Evolutionary conservation across 2,113 vertebrate species (phyloP).

Genomic region (Lontra canadensis): DNA sequence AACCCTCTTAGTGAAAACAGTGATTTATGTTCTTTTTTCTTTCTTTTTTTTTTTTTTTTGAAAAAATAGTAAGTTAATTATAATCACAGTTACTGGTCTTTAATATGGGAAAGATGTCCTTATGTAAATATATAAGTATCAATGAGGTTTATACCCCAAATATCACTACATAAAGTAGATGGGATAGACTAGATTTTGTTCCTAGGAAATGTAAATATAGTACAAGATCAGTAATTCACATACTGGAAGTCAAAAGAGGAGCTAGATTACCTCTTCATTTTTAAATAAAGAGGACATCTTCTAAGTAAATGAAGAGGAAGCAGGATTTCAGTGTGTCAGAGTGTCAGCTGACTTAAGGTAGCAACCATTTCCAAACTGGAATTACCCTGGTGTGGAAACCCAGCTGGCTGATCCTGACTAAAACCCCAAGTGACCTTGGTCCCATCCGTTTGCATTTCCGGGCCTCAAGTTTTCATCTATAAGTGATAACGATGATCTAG

Average conservation of each 20-base stretch:
- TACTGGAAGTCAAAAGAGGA: not conserved
- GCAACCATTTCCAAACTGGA: not conserved
- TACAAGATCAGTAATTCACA: not conserved
- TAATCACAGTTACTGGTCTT: not conserved
- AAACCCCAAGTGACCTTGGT: not conserved
- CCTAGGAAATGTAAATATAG: not conserved
- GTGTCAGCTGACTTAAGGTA: not conserved
- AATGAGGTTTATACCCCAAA: not conserved
- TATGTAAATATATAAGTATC: not conserved
- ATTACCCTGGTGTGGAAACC: too few relatives aligned
- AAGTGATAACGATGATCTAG: not conserved
- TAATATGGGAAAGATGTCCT: conserved; percentile 6
- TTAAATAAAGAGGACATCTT: not conserved
- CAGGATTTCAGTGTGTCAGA: not conserved
- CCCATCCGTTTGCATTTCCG: not conserved
- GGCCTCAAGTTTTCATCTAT: not conserved
- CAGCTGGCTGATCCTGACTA: not conserved
- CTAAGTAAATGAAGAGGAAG: not conserved
- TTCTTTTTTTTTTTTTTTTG: not conserved
- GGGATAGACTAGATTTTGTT: not conserved
- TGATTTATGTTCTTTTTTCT: not conserved
- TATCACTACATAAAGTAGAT: not conserved
- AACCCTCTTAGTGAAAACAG: conserved; percentile 35
- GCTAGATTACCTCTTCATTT: not conserved
- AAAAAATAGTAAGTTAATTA: not conserved